Conservation (phyloP, 2,888 invertebrate species). For the Dicycla oo region DNA sequence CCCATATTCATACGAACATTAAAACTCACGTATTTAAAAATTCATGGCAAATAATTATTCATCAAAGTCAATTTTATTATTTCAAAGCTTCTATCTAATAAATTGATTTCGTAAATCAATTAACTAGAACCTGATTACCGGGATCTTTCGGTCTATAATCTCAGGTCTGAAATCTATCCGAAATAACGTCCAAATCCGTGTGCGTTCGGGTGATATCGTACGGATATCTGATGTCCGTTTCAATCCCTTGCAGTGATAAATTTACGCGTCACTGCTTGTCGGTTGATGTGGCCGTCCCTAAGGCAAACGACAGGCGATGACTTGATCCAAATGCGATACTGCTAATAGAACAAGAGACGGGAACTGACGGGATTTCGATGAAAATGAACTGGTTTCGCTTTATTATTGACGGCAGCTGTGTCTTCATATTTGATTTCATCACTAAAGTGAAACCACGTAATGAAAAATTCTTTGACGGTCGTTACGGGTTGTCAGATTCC, state of each 20-base stretch:
- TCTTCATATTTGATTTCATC: too few species aligned
- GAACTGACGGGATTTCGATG: not conserved
- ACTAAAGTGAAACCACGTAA: too few species aligned
- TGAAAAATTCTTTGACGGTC: too few species aligned
- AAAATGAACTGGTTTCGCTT: not conserved
- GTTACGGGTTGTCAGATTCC: too few species aligned
- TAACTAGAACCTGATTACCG: slow-evolving; percentile 8
- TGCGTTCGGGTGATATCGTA: slow-evolving; percentile 28
- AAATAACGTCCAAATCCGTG: slow-evolving; percentile 38
- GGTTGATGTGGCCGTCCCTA: slow-evolving; percentile 36
- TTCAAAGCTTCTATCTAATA: not conserved
- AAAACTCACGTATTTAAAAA: not conserved
- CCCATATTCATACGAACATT: not conserved
- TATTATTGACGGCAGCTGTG: not conserved
- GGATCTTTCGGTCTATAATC: slow-evolving; percentile 26
- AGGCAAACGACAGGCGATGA: slow-evolving; percentile 18
- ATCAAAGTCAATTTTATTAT: not conserved
- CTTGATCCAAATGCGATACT: slow-evolving; percentile 40
- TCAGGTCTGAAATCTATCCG: slow-evolving; percentile 30
- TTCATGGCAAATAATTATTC: not conserved
- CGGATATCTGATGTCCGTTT: slow-evolving; percentile 31
- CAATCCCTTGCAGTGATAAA: slow-evolving; percentile 55
- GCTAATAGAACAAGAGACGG: slow-evolving; percentile 17
- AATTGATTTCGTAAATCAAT: slow-evolving; percentile 4
- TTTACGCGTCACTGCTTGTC: slow-evolving; percentile 44